Percentiles rank a stretch among this genome's conserved stretches.
Conservation (phyloP, 53 echinoderm and acorn worm species). For the Holothuria scabra region DNA sequence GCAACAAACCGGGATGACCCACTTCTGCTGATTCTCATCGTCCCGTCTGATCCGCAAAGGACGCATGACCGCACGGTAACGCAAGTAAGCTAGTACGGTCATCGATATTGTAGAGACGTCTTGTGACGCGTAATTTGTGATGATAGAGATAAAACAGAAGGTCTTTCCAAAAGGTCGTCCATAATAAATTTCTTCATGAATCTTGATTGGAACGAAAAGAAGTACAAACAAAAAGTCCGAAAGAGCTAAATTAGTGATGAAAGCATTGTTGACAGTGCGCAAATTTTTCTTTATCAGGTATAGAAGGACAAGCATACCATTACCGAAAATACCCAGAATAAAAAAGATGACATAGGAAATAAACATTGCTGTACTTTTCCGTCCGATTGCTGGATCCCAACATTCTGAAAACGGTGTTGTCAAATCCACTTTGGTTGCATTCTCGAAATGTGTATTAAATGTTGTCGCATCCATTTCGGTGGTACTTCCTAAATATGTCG, state of each 20-base stretch:
- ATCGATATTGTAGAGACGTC: constrained; percentile 2
- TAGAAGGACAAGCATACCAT: constrained; percentile 2
- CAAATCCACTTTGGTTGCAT: too few species aligned
- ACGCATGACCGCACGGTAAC: too few species aligned
- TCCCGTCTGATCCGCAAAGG: background rate
- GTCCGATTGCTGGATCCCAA: too few species aligned
- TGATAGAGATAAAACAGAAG: background rate
- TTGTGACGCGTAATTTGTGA: too few species aligned
- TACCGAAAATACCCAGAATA: background rate
- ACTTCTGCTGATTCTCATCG: too few species aligned
- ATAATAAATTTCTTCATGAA: background rate
- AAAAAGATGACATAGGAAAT: background rate
- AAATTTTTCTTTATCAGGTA: background rate
- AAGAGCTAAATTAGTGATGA: background rate
- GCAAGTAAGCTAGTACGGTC: background rate
- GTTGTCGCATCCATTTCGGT: too few species aligned
- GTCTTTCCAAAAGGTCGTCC: background rate
- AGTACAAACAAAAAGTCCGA: constrained; percentile 9
- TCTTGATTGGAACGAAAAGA: background rate
- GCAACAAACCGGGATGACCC: too few species aligned
- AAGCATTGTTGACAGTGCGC: constrained; percentile 3
- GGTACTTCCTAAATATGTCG: too few species aligned
- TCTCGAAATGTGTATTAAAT: too few species aligned
- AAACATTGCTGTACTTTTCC: too few species aligned
- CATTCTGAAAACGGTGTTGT: too few species aligned